phyloP scores from a whole-genome alignment of 2,888 invertebrate genomes.

The Autographa pulchrina region DNA sequence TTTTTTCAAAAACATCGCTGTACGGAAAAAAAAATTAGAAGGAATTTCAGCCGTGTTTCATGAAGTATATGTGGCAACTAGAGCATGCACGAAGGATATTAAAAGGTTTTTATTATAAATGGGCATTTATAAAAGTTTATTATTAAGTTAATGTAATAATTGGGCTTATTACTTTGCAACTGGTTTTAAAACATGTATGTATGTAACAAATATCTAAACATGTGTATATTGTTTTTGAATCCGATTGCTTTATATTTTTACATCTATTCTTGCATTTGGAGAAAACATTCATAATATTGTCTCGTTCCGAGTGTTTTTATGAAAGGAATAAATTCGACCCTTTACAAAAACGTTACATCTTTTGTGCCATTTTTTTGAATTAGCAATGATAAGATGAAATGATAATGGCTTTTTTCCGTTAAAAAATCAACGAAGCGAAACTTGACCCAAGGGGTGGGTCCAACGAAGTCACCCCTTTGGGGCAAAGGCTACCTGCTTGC shows the following conservation, averaged over 20 bases:
- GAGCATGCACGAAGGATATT: slow-evolving; percentile 20
- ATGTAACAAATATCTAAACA: background rate
- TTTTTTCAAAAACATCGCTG: slow-evolving; percentile 41
- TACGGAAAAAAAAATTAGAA: slow-evolving; percentile 13
- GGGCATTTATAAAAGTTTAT: background rate
- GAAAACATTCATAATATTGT: slow-evolving; percentile 1
- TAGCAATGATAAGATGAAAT: slow-evolving; percentile 56
- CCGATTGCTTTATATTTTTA: background rate
- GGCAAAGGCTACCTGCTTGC: slow-evolving; percentile 35
- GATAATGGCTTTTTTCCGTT: slow-evolving; percentile 54
- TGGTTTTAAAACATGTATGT: background rate
- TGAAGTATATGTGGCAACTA: slow-evolving; percentile 10
- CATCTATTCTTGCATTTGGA: background rate
- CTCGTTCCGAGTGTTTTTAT: slow-evolving; percentile 15
- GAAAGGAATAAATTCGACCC: slow-evolving; percentile 28
- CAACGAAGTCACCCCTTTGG: slow-evolving; percentile 40
- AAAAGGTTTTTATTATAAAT: slow-evolving; percentile 5
- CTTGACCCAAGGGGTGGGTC: slow-evolving; percentile 50
- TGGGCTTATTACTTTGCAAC: background rate
- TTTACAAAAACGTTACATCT: slow-evolving; percentile 37
- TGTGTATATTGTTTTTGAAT: background rate
- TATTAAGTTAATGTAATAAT: background rate
- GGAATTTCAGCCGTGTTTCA: slow-evolving; percentile 29
- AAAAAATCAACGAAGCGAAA: slow-evolving; percentile 58
- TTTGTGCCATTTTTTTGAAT: slow-evolving; percentile 54